A percentile compares a stretch with the other conserved stretches of the same genome.
These are phyloP conservation scores for Iselma pallidipennis DNA, from an alignment of 2,888 invertebrate genomes.

Conservation along the genomic window DNA sequence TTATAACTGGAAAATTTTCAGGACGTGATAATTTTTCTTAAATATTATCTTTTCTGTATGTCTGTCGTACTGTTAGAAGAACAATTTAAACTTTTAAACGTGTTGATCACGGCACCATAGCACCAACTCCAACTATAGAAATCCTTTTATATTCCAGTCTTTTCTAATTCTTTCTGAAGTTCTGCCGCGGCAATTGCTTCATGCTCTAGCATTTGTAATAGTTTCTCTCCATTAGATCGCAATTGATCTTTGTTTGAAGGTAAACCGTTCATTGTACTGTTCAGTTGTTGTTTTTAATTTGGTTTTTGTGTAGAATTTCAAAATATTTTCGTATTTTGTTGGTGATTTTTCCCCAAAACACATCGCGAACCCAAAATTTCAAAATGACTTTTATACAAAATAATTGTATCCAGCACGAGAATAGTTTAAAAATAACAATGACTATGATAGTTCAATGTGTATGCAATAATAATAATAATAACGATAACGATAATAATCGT, in stretches of 20 bases:
- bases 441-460: not conserved
- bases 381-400: too few species aligned
- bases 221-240: not conserved
- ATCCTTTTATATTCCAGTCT: not conserved
- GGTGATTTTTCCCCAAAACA: too few species aligned
- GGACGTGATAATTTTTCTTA: constrained; percentile 7
- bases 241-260: not conserved
- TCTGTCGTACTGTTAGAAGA: constrained; percentile 24
- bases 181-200: not conserved
- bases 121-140: not conserved
- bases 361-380: too few species aligned
- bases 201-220: not conserved
- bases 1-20: not conserved
- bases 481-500: not conserved
- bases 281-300: not conserved
- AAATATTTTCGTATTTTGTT: too few species aligned
- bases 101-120: constrained; percentile 33
- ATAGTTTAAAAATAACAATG: not conserved
- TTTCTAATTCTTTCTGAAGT: not conserved
- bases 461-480: not conserved
- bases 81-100: constrained; percentile 34
- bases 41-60: constrained; percentile 29
- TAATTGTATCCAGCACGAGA: too few species aligned
- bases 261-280: not conserved
- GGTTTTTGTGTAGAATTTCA: not conserved